These are phyloP conservation scores for Leptodactylus fallax DNA, from an alignment of 2,797 vertebrate genomes.

Conservation along the genomic window DNA sequence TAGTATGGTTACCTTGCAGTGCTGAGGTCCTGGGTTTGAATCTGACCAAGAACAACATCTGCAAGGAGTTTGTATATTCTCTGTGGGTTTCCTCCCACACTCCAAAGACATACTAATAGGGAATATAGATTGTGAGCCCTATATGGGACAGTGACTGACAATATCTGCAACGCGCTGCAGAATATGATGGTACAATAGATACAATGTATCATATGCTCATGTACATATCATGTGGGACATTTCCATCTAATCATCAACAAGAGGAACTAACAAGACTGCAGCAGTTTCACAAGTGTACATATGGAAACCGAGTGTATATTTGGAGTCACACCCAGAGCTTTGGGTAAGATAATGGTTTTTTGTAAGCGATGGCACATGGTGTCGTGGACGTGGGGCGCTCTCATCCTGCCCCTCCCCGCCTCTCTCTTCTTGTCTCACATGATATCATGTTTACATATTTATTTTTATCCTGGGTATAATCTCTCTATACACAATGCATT, in stretches of 20 bases:
- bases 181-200: no score
- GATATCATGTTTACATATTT: constrained; percentile 2
- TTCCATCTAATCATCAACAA: neutral
- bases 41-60: no score
- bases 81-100: no score
- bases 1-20: no score
- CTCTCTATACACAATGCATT: neutral
- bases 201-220: no score
- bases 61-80: no score
- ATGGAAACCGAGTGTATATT: neutral
- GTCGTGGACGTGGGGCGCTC: neutral
- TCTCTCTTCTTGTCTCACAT: neutral
- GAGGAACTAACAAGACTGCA: neutral
- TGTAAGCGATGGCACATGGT: neutral
- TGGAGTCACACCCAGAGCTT: neutral
- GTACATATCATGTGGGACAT: no score
- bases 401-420: neutral
- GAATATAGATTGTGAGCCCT: no score
- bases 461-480: neutral
- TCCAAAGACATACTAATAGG: no score
- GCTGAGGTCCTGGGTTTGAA: no score
- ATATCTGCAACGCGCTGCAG: no score
- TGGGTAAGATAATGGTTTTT: neutral
- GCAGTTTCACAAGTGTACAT: neutral
- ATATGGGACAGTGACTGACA: no score